Evolutionary conservation across 2,797 vertebrate genomes (phyloP).

Genomic region (Pseudomugil gertrudae): DNA sequence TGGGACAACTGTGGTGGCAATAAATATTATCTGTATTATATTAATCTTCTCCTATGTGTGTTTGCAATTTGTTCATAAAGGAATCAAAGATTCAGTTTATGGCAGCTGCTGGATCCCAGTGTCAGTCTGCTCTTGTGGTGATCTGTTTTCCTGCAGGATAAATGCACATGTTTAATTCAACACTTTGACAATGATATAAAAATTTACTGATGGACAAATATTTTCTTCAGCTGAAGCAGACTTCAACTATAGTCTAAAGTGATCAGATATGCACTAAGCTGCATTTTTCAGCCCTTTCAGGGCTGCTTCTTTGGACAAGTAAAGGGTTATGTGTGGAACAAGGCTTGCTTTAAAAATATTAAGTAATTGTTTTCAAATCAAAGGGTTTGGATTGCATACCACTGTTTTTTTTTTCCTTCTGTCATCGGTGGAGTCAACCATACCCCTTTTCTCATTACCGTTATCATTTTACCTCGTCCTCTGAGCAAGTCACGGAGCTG

Average conservation of each 20-base stretch:
- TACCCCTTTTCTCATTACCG: constrained; percentile 3
- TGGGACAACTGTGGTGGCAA: constrained; percentile 25
- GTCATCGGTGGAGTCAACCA: background rate
- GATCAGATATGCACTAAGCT: constrained; percentile 22
- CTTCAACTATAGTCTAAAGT: background rate
- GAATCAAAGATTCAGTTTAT: constrained; percentile 36
- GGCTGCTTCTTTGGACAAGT: background rate
- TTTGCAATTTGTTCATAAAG: constrained; percentile 29
- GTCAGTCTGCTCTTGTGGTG: background rate
- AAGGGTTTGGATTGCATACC: background rate
- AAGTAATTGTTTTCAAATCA: constrained; percentile 5
- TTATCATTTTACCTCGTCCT: constrained; percentile 18
- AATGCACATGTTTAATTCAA: constrained; percentile 10
- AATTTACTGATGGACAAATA: constrained; percentile 1
- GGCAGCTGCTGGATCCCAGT: constrained; percentile 2
- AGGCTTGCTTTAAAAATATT: background rate
- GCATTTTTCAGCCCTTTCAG: constrained; percentile 7
- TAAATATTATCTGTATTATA: constrained; percentile 56
- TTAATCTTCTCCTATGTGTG: constrained; percentile 16
- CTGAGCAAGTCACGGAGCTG: constrained; percentile 15
- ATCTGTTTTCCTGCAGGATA: constrained; percentile 13
- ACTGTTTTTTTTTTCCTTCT: constrained; percentile 13
- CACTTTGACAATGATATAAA: background rate
- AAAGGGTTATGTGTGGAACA: background rate
- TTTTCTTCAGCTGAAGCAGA: background rate